Percentiles rank a stretch among this genome's conserved stretches.
These are phyloP conservation scores for Allacma fusca DNA, from an alignment of 2,888 invertebrate genomes.

Conservation along the genomic window DNA sequence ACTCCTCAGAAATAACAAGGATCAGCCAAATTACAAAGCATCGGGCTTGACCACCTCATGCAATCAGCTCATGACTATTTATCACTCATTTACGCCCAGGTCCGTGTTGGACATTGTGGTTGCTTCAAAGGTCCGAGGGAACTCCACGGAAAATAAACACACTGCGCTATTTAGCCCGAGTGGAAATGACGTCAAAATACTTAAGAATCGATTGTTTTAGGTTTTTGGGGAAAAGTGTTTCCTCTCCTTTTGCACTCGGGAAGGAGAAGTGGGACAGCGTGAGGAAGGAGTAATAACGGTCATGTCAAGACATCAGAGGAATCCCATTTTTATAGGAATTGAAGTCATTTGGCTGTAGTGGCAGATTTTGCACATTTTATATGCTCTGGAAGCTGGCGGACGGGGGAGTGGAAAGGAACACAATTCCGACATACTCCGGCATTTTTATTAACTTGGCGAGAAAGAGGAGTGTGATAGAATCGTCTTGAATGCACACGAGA, in stretches of 20 bases:
- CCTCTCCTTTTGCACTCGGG: background rate
- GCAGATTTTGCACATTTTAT: background rate
- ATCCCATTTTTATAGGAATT: constrained; percentile 27
- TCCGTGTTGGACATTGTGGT: background rate
- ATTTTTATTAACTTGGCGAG: constrained; percentile 41
- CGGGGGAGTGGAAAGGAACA: background rate
- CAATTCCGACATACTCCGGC: constrained; percentile 17
- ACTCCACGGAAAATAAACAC: too few relatives aligned
- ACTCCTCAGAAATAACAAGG: background rate
- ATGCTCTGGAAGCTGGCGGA: background rate
- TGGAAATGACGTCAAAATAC: background rate
- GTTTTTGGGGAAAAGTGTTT: background rate
- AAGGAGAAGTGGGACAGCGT: background rate
- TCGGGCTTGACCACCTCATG: background rate
- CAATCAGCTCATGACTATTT: constrained; percentile 12
- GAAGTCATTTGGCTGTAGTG: constrained; percentile 29
- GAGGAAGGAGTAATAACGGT: constrained; percentile 35
- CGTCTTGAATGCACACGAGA: constrained; percentile 10
- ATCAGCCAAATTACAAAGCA: background rate
- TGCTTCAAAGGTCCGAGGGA: too few relatives aligned
- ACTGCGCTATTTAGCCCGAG: too few relatives aligned
- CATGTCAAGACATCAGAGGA: constrained; percentile 30
- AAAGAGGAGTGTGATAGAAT: background rate
- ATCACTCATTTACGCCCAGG: background rate
- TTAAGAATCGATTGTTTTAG: constrained; percentile 5